phyloP scores from a whole-genome alignment of 2,113 vertebrate genomes.

The Oryzias javanicus region DNA sequence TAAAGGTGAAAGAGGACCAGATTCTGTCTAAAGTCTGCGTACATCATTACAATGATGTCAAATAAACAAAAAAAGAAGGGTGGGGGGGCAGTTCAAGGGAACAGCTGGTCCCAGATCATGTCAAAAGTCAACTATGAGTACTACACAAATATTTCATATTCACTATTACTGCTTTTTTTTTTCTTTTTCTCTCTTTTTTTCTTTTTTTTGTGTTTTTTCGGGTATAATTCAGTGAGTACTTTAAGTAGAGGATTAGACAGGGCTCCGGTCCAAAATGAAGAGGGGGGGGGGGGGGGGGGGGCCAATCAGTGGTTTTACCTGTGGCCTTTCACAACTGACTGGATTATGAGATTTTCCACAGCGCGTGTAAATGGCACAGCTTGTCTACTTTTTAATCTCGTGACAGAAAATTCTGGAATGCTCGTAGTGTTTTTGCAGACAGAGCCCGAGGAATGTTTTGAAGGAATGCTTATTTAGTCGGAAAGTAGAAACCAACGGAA shows the following conservation, averaged over 20 bases:
- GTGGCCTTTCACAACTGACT: constrained; percentile 62
- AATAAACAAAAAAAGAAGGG: constrained; percentile 4
- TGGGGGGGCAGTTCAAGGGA: constrained; percentile 24
- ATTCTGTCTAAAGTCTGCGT: constrained; percentile 22
- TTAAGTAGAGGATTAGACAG: constrained; percentile 47
- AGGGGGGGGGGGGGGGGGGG: constrained; percentile 34
- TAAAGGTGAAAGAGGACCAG: constrained; percentile 62
- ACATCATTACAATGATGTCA: constrained; percentile 31
- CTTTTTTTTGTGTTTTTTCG: constrained; percentile 48
- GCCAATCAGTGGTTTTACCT: constrained; percentile 50
- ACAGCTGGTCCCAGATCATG: constrained; percentile 59
- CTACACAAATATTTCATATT: constrained; percentile 71
- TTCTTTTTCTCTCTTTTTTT: constrained; percentile 3
- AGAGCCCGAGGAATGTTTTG: constrained; percentile 59
- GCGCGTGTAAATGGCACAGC: constrained; percentile 67
- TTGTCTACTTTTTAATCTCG: constrained; percentile 58
- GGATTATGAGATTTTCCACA: constrained; percentile 68
- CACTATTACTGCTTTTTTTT: constrained; percentile 49
- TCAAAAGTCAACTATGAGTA: constrained; percentile 74
- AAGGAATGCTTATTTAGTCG: constrained; percentile 59
- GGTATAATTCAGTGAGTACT: constrained; percentile 76
- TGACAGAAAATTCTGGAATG: constrained; percentile 58
- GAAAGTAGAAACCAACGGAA: constrained; percentile 43
- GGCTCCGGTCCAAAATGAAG: constrained; percentile 33
- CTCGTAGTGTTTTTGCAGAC: constrained; percentile 25